Conservation (phyloP, 2,113 vertebrate genomes). For the Scalopus aquaticus region DNA sequence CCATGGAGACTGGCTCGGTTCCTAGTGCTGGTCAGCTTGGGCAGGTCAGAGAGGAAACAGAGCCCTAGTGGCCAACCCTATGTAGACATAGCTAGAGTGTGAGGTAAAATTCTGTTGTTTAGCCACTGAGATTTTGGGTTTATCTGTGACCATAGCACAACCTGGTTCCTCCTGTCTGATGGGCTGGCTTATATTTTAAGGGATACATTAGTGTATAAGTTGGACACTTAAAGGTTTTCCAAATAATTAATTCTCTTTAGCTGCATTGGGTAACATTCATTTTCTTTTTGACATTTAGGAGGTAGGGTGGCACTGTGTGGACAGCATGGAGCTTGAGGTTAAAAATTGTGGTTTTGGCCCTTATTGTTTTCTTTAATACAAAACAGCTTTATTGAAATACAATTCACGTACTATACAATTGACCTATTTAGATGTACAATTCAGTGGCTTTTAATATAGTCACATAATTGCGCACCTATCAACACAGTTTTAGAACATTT, state of each 20-base stretch:
- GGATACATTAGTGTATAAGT: background rate
- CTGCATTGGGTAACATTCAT: background rate
- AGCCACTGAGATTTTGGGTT: background rate
- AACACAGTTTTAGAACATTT: background rate
- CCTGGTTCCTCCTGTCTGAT: background rate
- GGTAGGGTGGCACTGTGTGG: background rate
- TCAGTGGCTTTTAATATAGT: no score
- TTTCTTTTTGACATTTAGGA: background rate
- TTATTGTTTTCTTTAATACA: background rate
- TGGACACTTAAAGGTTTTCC: background rate
- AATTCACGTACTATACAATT: no score
- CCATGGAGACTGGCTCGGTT: background rate
- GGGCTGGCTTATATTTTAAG: background rate
- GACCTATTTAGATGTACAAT: no score
- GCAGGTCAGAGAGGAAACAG: background rate
- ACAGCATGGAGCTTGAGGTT: background rate
- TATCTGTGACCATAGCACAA: background rate
- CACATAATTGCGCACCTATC: no score
- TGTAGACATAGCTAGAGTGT: background rate
- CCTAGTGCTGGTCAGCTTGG: background rate
- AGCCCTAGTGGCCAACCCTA: background rate
- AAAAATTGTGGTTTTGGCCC: background rate
- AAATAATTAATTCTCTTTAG: background rate
- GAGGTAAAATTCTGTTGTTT: background rate
- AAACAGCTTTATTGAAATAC: background rate